Base-by-base conservation (phyloP, 1,140 invertebrate species). In the Muscidifurax raptorellus region DNA sequence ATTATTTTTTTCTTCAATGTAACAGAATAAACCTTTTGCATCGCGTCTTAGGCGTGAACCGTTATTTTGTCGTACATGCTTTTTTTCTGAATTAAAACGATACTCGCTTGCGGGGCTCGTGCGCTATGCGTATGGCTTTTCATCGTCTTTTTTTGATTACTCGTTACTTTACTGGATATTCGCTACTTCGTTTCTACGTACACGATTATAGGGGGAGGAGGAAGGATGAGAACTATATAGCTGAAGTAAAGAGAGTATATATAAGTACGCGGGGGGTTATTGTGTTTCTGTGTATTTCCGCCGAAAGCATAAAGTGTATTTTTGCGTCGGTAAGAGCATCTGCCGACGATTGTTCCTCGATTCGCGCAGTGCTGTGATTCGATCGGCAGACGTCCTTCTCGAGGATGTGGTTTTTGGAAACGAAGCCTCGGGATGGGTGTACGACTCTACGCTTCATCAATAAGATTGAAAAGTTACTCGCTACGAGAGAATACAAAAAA, bases 401-500 rank as follows among this genome's bases (percentile, higher is more conserved):
- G 52, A n/a, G 7, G 7, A 40, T 40, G 36, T 5, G 4, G 52
- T n/a, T 22, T 59, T 59, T 59, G n/a, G 52, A 59, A 59, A 59
- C 52, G 52, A 59, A 59, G 3, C 52, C 6, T 22, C 5, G n/a
- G n/a, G 7, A 47, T n/a, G 18, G 52, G 52, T 36, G 7, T 36
- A 36, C 15, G 52, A 59, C 52, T 59, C 52, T 59, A 22, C 52
- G 52, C 52, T 22, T 59, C 52, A n/a, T 59, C 52, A 18, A 4
- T 18, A n/a, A 22, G 22, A 36, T 7, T 2, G 18, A 5, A 59
- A 5, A 36, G n/a, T 59, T 76, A 76, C n/a, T 66, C 47, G 40
- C 66, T 84, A 84, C 64, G 67, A 84, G 67, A 79, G 72, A 77
- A 79, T 84, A 79, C 67, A 79, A 79, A 84, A 84, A 84, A 79